Base-by-base conservation (phyloP, 2,888 invertebrate genomes). In the Hedychridium roseum region DNA sequence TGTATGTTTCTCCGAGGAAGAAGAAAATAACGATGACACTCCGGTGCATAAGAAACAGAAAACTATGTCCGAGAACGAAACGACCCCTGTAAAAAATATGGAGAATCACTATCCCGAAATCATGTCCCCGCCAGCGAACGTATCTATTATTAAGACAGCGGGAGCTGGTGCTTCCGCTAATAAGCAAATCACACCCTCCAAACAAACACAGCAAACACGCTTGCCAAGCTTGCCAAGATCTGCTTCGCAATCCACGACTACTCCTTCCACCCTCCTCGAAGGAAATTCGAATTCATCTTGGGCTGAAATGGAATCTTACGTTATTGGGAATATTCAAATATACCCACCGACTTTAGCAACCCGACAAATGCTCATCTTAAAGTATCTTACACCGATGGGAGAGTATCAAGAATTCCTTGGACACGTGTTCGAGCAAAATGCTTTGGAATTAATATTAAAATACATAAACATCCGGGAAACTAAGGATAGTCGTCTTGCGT, bases 381-480 rank as follows among this genome's bases (percentile, higher is more conserved):
- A 94, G 63, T 99, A 97, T 76, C 83, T 99, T n/a, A 92, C 94
- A 2, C 94, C 97, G 0, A 91, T 97, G 87, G 98, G 97, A 9
- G 98, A 97, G 75, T 98, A 97, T 76, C 98, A 98, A 78, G 97
- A 97, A 88, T 92, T 97, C 76, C 83, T 99, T 16, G 90, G 91
- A 38, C 91, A 94, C 77, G 92, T 96, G 32, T 95, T 97, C 80
- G 97, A 97, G 71, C 89, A 94, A 71, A 91, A 91, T 78, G 96
- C 95, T 0, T 82, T 98, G 54, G 90, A 92, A 26, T 81, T 98
- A 15, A 94, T 99, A 61, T 84, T 97, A 38, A 90, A 90, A 18
- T 97, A 96, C 77, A 88, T 97, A 11, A 93, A 96, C 75, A 87
- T 96, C 31, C 84, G 90, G 2, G 90, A 92, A 76, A 92, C 93